Percentiles rank a stretch among this genome's conserved stretches.
phyloP scores from a whole-genome alignment of 2,113 vertebrate genomes.

The Xiphophorus maculatus region DNA sequence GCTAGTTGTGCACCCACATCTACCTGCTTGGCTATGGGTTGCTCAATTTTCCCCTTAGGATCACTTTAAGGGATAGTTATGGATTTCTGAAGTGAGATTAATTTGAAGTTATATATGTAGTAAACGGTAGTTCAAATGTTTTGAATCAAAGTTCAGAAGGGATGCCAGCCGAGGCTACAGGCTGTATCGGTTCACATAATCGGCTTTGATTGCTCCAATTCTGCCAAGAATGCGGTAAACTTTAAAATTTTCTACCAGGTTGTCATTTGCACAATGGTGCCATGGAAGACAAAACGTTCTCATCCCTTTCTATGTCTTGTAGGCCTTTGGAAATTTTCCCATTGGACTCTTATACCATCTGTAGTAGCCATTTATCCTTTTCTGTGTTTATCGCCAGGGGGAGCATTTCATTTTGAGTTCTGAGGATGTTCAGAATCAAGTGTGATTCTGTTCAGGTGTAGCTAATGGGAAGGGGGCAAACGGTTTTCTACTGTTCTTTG shows the following conservation, averaged over 20 bases:
- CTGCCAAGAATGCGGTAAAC: neutral
- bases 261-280: neutral
- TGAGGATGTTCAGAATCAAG: too few relatives aligned
- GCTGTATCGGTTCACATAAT: neutral
- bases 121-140: neutral
- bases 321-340: neutral
- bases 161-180: neutral
- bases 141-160: neutral
- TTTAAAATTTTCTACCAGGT: neutral
- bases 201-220: neutral
- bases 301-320: neutral
- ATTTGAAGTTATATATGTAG: too few relatives aligned
- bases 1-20: neutral
- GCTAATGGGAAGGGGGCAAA: too few relatives aligned
- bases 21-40: slow-evolving; percentile 17
- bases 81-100: neutral
- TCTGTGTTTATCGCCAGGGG: too few relatives aligned
- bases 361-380: too few relatives aligned
- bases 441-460: too few relatives aligned
- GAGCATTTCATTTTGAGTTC: too few relatives aligned
- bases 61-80: neutral
- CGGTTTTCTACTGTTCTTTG: too few relatives aligned
- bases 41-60: neutral
- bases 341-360: too few relatives aligned
- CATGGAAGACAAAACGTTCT: neutral